Conservation (phyloP, 1,140 invertebrate species). For the Phthorimaea operculella region DNA sequence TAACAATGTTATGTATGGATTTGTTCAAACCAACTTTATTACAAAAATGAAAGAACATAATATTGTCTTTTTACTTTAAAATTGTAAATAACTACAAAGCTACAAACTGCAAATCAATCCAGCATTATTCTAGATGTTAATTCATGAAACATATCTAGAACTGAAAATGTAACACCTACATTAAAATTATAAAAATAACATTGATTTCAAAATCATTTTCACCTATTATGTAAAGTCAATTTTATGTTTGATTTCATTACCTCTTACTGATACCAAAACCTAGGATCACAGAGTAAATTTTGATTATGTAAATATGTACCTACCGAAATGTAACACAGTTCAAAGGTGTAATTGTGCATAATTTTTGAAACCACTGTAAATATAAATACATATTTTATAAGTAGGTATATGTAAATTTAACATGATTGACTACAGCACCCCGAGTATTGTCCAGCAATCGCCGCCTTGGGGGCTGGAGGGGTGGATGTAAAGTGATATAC, state of each 20-base stretch:
- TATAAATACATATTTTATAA: constrained; percentile 41
- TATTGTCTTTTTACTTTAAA: constrained; percentile 12
- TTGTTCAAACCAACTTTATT: constrained; percentile 11
- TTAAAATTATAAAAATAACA: constrained; percentile 2
- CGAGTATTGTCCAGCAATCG: constrained; percentile 47
- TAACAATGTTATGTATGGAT: constrained; percentile 3
- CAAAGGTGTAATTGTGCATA: constrained; percentile 46
- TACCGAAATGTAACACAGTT: constrained; percentile 26
- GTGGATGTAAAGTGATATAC: constrained; percentile 41
- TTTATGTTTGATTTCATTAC: background rate
- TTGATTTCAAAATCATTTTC: constrained; percentile 5
- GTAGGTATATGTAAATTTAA: constrained; percentile 44
- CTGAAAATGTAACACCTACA: background rate
- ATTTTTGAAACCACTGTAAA: constrained; percentile 46
- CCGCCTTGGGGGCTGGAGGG: constrained; percentile 42
- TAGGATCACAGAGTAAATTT: constrained; percentile 34
- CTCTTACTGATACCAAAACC: constrained; percentile 3
- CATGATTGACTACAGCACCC: constrained; percentile 64
- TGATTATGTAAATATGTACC: constrained; percentile 15
- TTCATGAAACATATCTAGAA: background rate
- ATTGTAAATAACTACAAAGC: background rate
- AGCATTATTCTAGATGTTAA: background rate
- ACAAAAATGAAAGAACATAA: constrained; percentile 3
- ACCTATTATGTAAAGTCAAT: background rate
- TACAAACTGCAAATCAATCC: background rate